Percentiles rank a stretch among this genome's conserved stretches.
Evolutionary conservation across 1,140 invertebrate species (phyloP).

Genomic region (Caenorhabditis elegans): DNA sequence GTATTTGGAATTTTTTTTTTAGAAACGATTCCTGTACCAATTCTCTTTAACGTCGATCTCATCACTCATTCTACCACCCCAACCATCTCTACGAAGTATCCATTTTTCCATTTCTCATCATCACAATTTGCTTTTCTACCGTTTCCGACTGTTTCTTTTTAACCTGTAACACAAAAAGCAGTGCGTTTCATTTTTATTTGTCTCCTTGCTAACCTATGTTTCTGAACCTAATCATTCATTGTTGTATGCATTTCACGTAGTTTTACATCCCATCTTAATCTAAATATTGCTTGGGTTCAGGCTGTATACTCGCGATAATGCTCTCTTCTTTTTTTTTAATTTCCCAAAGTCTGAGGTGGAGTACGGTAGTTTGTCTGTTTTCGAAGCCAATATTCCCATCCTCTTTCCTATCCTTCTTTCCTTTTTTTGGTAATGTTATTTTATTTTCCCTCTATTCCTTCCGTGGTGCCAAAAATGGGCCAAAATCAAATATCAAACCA

Average conservation of each 20-base stretch:
- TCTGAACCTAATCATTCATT: background rate
- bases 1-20: no score
- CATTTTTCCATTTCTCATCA: background rate
- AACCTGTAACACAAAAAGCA: background rate
- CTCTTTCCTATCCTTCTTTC: background rate
- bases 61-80: background rate
- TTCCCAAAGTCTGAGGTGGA: background rate
- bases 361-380: constrained; percentile 11
- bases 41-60: no score
- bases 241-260: background rate
- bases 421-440: constrained; percentile 30
- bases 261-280: background rate
- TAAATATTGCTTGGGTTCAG: background rate
- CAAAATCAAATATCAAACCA: background rate
- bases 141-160: background rate
- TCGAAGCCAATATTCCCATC: background rate
- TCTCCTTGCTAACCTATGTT: background rate
- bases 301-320: background rate
- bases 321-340: background rate
- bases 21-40: no score
- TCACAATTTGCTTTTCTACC: background rate
- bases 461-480: background rate
- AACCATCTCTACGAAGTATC: background rate
- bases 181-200: background rate
- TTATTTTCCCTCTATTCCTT: background rate